Evolutionary conservation across 1,140 invertebrate species (phyloP).

Genomic region (Plectrocnemia conspersa): DNA sequence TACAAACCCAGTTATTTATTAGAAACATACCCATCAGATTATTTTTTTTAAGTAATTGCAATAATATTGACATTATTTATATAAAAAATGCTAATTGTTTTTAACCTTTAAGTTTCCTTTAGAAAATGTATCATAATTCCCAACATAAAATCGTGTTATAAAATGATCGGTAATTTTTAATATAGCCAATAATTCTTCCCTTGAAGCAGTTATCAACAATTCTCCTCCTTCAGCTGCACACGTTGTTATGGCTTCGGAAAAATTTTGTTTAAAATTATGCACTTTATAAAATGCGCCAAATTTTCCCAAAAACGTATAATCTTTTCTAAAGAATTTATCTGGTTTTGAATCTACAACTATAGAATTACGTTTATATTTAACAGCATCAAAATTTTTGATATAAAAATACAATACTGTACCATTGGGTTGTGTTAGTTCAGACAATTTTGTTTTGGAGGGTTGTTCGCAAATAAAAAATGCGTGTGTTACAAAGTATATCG

Average conservation of each 20-base stretch:
- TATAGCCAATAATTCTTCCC: not conserved
- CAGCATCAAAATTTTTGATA: not conserved
- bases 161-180: not conserved
- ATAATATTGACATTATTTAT: no score
- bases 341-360: not conserved
- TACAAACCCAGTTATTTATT: no score
- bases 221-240: conserved; percentile 42
- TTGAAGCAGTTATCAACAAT: conserved; percentile 37
- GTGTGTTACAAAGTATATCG: not conserved
- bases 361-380: no score
- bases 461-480: not conserved
- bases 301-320: conserved; percentile 8
- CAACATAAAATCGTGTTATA: not conserved
- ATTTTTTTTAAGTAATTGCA: no score
- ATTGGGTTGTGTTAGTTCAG: not conserved
- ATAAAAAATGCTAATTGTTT: no score
- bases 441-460: not conserved
- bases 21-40: no score
- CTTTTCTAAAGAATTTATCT: conserved; percentile 6
- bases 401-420: not conserved
- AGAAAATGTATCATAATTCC: conserved; percentile 1
- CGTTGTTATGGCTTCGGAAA: conserved; percentile 38
- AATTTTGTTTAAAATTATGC: conserved; percentile 37
- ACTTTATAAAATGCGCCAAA: conserved; percentile 38
- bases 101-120: conserved; percentile 9